Evolutionary conservation across 2,888 invertebrate genomes (phyloP).

Genomic region (Melolontha melolontha): DNA sequence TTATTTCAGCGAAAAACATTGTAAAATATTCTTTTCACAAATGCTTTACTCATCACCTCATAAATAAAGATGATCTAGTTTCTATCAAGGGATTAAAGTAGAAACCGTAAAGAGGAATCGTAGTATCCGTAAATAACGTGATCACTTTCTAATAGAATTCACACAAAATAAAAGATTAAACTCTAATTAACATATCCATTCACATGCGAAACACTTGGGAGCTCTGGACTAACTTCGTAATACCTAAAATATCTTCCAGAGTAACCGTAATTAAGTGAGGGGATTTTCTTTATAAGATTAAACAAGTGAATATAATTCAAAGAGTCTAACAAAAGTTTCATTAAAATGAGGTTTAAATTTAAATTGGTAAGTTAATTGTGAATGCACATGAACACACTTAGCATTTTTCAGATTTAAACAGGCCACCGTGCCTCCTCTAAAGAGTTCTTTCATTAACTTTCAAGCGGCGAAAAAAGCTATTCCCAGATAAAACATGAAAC

Average conservation of each 20-base stretch:
- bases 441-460: constrained; percentile 60
- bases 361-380: constrained; percentile 50
- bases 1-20: too few species aligned
- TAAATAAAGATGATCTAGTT: too few species aligned
- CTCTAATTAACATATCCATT: constrained; percentile 39
- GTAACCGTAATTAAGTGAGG: constrained; percentile 31
- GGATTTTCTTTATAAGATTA: constrained; percentile 36
- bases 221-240: constrained; percentile 30
- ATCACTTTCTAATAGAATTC: constrained; percentile 39
- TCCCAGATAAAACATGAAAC: constrained; percentile 55
- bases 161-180: constrained; percentile 39
- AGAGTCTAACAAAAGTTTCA: constrained; percentile 33
- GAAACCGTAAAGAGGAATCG: neutral
- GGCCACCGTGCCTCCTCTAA: constrained; percentile 53
- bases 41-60: too few species aligned
- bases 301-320: constrained; percentile 37
- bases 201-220: constrained; percentile 21
- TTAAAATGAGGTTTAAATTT: constrained; percentile 45
- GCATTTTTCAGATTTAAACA: constrained; percentile 55
- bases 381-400: constrained; percentile 53
- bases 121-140: constrained; percentile 25
- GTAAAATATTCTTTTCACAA: too few species aligned
- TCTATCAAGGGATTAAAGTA: too few species aligned
- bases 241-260: constrained; percentile 34
- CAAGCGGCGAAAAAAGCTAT: constrained; percentile 57